phyloP scores from a whole-genome alignment of 2,888 invertebrate genomes.

The Hyppa rectilinea region DNA sequence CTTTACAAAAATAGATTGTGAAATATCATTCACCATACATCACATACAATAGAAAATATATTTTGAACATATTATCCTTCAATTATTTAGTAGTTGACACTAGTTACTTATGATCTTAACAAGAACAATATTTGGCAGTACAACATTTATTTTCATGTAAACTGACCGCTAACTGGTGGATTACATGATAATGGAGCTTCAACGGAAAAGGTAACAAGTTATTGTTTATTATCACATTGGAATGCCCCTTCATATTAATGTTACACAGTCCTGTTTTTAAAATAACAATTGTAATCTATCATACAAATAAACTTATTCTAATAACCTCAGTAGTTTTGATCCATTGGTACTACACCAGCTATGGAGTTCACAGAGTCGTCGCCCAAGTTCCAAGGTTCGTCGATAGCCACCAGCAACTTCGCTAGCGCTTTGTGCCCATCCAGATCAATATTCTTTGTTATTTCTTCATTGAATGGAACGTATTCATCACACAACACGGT shows the following conservation, averaged over 20 bases:
- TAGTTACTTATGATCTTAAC: not conserved
- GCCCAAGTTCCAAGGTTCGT: conserved; percentile 89
- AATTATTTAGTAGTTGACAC: not conserved
- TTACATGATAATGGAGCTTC: too few relatives aligned
- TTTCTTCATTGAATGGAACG: conserved; percentile 81
- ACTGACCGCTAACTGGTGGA: not conserved
- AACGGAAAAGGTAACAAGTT: not conserved
- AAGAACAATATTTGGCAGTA: not conserved
- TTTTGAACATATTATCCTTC: not conserved
- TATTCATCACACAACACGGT: conserved; percentile 87
- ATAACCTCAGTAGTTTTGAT: conserved; percentile 64
- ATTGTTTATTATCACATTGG: conserved; percentile 6
- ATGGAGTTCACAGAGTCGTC: conserved; percentile 72
- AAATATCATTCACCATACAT: not conserved
- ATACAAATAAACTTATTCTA: conserved; percentile 27
- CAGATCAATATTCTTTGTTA: conserved; percentile 83
- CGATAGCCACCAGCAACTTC: conserved; percentile 82
- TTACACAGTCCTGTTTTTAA: not conserved
- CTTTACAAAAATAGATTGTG: not conserved
- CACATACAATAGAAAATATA: not conserved
- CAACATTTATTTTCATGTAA: not conserved
- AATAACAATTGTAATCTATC: not conserved
- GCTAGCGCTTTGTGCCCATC: conserved; percentile 86
- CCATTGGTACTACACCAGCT: conserved; percentile 81
- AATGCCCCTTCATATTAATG: not conserved